Evolutionary conservation across 2,888 invertebrate genomes (phyloP).

Genomic region (Neuroscelio doddi): DNA sequence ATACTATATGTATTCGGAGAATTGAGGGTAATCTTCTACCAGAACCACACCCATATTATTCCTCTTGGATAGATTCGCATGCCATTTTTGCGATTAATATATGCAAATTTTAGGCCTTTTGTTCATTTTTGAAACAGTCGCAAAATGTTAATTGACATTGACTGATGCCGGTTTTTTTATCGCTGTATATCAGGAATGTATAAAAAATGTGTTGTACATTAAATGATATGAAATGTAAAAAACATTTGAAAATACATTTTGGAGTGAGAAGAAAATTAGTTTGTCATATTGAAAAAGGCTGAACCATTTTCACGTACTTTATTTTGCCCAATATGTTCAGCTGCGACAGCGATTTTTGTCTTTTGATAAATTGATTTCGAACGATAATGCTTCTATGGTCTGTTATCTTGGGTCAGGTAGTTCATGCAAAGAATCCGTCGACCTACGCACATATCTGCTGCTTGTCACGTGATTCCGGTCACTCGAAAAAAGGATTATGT

Average conservation of each 20-base stretch:
- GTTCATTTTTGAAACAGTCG: no score
- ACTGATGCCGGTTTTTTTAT: no score
- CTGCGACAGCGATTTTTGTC: conserved; percentile 6
- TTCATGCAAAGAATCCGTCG: conserved; percentile 46
- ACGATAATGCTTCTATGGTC: no score
- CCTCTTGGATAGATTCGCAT: not conserved
- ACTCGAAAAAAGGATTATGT: conserved; percentile 37
- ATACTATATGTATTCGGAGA: conserved; percentile 1
- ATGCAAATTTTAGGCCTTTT: not conserved
- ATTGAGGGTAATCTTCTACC: conserved; percentile 16
- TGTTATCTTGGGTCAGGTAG: conserved; percentile 45
- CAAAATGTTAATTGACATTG: no score
- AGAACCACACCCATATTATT: conserved; percentile 11
- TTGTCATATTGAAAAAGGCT: no score
- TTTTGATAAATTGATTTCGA: not conserved
- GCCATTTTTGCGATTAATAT: not conserved
- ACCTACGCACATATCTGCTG: conserved; percentile 34
- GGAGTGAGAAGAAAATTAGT: no score
- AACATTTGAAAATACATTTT: no score
- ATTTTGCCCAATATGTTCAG: no score
- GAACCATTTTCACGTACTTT: no score
- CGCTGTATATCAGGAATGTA: no score
- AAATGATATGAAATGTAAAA: no score
- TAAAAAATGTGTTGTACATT: no score
- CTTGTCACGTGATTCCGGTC: conserved; percentile 46